Conservation (phyloP, 1,140 invertebrate species). For the Leguminivora glycinivorella region DNA sequence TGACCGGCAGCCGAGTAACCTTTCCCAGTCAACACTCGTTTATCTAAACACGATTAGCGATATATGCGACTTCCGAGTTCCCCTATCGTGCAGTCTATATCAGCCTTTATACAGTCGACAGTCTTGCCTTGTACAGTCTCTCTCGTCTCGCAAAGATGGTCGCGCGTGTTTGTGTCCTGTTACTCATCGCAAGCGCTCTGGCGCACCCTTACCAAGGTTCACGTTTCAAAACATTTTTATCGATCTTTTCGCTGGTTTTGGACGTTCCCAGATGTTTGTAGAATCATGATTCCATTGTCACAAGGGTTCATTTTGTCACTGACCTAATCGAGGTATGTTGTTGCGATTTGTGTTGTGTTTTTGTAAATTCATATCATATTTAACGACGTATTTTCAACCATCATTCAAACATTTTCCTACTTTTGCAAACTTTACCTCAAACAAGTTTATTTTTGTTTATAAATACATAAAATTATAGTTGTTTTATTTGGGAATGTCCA, state of each 20-base stretch:
- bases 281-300: background rate
- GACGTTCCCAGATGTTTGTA: conserved; percentile 29
- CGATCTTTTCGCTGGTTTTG: conserved; percentile 32
- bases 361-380: background rate
- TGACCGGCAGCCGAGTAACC: conserved; percentile 32
- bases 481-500: conserved; percentile 29
- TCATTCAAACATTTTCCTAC: no score
- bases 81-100: background rate
- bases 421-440: background rate
- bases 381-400: no score
- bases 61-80: conserved; percentile 34
- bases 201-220: conserved; percentile 3
- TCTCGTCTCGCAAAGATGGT: background rate
- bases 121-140: background rate
- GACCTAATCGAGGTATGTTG: background rate
- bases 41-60: conserved; percentile 48
- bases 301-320: background rate
- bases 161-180: background rate
- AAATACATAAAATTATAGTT: background rate
- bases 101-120: background rate
- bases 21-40: conserved; percentile 60
- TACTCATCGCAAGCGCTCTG: background rate
- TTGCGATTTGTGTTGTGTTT: conserved; percentile 3
- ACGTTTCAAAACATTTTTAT: conserved; percentile 38
- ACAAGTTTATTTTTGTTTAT: background rate